These are phyloP conservation scores for Sinocyclocheilus rhinocerous DNA, from an alignment of 2,113 vertebrate species.

Conservation along the genomic window DNA sequence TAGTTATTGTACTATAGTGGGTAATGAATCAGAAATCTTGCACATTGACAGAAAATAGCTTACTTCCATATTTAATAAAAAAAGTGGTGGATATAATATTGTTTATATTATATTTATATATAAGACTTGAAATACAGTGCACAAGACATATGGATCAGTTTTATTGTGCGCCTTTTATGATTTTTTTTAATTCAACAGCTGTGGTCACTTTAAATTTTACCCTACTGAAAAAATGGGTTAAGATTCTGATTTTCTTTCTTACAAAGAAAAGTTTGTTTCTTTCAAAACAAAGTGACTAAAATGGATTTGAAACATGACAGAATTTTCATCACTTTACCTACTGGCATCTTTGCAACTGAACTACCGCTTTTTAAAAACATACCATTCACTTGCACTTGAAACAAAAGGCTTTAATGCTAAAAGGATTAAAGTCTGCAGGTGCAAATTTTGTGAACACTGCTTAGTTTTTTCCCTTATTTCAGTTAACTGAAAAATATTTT, in stretches of 20 bases:
- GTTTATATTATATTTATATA: no score
- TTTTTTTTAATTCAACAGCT: background rate
- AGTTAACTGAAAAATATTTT: no score
- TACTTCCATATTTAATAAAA: background rate
- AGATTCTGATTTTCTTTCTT: background rate
- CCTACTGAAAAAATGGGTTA: background rate
- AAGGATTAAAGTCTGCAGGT: background rate
- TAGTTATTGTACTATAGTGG: background rate
- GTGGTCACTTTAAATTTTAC: background rate
- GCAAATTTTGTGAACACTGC: background rate
- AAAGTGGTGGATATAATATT: background rate
- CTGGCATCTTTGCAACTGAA: background rate
- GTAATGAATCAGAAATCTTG: background rate
- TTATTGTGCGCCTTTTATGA: background rate
- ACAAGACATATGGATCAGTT: background rate
- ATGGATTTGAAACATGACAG: background rate
- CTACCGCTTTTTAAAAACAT: background rate
- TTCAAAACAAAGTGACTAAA: background rate
- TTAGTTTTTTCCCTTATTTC: background rate
- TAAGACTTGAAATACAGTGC: no score
- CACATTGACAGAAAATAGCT: background rate
- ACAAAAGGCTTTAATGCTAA: background rate
- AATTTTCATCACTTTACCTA: background rate
- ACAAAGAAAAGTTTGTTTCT: no score
- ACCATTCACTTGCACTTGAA: background rate